Evolutionary conservation across 2,888 invertebrate species (phyloP), one percentile per base, ranked within the genome.

Genomic region (Trimorus sp.): DNA sequence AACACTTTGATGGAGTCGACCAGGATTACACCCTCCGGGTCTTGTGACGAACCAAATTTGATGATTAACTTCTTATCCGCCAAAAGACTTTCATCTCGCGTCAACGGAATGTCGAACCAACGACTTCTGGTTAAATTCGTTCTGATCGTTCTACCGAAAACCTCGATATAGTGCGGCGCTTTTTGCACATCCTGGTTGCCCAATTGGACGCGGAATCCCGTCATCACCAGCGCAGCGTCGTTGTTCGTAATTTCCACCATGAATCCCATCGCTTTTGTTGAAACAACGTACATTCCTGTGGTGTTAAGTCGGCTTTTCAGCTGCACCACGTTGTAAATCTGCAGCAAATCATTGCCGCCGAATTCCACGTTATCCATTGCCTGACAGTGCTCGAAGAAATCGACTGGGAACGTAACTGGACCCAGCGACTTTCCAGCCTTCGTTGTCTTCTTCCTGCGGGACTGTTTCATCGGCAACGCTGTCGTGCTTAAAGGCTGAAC

Each of bases 351-450:
- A 90, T 97, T 98, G 8, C 99, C 99, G 9, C 98, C 98, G 89
- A 97, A 98, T 91, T 99, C 99, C 0, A 98, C 95, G 88, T 99
- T 98, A 84, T 96, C 96, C 94, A 98, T 95, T 9, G 95, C 94
- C 70, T 96, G 96, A 90, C 98, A 98, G 89, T 98, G 97, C 91
- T 99, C 99, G 92, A 99, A 99, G 93, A 98, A 99, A 91, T 99
- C 99, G 48, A 98, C 96, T 0, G 98, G 98, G 92, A 99, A 98
- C 49, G 95, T 94, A 0, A 97, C 94, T 0, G 94, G 93, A 42
- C 95, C 95, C 1, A 94, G 93, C 0, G 93, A 92, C 87, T 95
- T 95, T 45, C 94, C 94, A 11, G 93, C 89, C 86, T 95, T 94
- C 5, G 93, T 91, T 0, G 93, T 89, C 84, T 94, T 93, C 90